Evolutionary conservation across 1,140 invertebrate genomes (phyloP), one percentile per base, ranked within the genome.

Genomic region (Stegodyphus dumicola): DNA sequence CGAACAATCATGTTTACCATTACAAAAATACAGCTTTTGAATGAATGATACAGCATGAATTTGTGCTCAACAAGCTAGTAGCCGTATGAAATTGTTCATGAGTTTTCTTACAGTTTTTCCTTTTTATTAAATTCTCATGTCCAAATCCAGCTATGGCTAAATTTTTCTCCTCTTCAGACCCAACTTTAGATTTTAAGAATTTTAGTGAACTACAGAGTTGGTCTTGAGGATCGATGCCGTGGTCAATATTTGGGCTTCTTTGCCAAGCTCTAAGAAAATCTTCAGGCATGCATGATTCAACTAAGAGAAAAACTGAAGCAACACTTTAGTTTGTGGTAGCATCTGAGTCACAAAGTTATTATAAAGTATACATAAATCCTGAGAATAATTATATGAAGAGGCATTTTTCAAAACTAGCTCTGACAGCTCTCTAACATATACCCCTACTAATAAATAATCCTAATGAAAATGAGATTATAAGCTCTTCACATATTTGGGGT

Each of bases 281-380:
- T 49, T 89, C 88, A 17, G 90, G 89, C 7, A 91, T 49, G 18
- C 89, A 88, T 6, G 89, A 90, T 77, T 90, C 87, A 53, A 90
- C 88, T 18, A 90, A 78, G 0, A 89, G 89, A 54, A 87, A 89
- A 6, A 90, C 56, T 75, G 89, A 88, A 5, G 89, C 87, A 0
- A 88, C 88, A 86, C 88, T 89, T 64, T 89, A 89, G 49, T 89
- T 87, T 49, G 87, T 89, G 17, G 87, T 89, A 0, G 67, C 13
- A 90, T 79, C n/a, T 90, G 88, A 9, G 88, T 54, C 65, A 89
- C 87, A 17, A 90, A 74, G 48, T 88, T 88, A 70, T 90, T 89
- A 74, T 87, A 86, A n/a, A 86, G 48, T 77, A 6, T 48, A 17
- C 17, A 18, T 17, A 79, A 69, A 64, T 71, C 10, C 6, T 74